Percentiles rank a stretch among this genome's conserved stretches.
phyloP scores from a whole-genome alignment of 2,113 vertebrate genomes.

The Paraplagusia blochii region DNA sequence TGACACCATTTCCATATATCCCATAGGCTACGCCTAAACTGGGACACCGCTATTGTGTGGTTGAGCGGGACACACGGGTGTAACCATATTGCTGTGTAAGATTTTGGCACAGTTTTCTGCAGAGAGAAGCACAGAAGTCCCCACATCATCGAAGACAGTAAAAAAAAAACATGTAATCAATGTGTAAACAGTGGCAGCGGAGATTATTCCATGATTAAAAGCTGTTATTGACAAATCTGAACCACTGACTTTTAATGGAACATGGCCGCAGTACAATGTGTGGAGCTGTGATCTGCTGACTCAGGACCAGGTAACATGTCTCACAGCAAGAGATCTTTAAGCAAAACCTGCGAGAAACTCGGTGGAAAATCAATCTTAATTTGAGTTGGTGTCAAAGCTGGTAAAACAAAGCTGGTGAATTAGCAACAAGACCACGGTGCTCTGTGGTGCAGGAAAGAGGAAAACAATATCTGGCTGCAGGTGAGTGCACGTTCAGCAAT shows the following conservation, averaged over 20 bases:
- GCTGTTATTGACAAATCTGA: conserved; percentile 39
- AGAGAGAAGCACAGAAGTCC: conserved; percentile 40
- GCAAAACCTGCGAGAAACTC: background rate
- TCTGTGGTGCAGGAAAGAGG: background rate
- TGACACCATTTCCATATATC: no score
- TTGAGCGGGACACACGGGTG: conserved; percentile 46
- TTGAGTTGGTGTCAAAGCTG: background rate
- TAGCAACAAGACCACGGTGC: background rate
- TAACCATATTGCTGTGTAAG: conserved; percentile 57
- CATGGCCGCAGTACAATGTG: background rate
- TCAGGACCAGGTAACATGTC: conserved; percentile 13
- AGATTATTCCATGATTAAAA: conserved; percentile 56
- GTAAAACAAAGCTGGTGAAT: conserved; percentile 1
- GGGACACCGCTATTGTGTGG: conserved; percentile 45
- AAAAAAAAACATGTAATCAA: conserved; percentile 42
- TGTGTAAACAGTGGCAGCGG: conserved; percentile 43
- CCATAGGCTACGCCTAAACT: conserved; percentile 31
- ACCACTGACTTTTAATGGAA: background rate
- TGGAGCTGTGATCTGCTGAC: conserved; percentile 31
- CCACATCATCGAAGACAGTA: conserved; percentile 19
- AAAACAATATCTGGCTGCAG: background rate
- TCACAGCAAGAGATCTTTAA: background rate
- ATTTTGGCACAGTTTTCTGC: conserved; percentile 53
- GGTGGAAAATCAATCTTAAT: background rate
- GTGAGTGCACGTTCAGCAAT: background rate